Base-by-base conservation (phyloP, 1,140 invertebrate species). In the Adoxophyes honmai region DNA sequence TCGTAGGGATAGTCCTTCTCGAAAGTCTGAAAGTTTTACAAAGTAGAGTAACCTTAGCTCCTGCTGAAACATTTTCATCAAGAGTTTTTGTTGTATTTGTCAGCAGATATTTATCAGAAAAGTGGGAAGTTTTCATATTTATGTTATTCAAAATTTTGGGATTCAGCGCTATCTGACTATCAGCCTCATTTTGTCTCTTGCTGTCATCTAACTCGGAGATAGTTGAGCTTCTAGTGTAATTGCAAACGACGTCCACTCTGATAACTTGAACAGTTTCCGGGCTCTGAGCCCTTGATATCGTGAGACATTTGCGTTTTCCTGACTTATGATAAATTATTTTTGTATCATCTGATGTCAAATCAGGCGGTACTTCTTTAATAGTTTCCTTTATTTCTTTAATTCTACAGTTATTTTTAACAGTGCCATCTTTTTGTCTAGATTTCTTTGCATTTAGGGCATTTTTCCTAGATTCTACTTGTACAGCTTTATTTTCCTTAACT, bases 221-320 rank as follows among this genome's bases (percentile, higher is more conserved):
- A n/a, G 66, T 61, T 4, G 81, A 77, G 42, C 66, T 71, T 28
- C 56, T 56, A 16, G 68, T 75, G 55, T 81, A 73, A 59, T 85
- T 83, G 57, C 80, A 85, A 15, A 86, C 75, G 14, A 90, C 87
- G 59, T 89, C 87, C 0, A 90, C 84, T 70, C 88, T 75, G 33
- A 90, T 90, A 1, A 90, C 74, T 72, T 90, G 87, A 4, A 88
- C 71, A 0, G 86, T 90, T 44, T 88, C 87, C 1, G 88, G 88
- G 57, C 84, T 89, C 36, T 81, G 85, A 8, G 74, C 64, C 34
- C 82, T 78, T 3, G 88, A 88, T 60, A 89, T 80, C 1, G 87
- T 90, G 0, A 90, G 66, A 62, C 85, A 86, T 69, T 89, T 89
- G 52, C 85, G 70, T 62, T 82, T 82, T n/a, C 83, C 85, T 42